phyloP scores from a whole-genome alignment of 1,140 invertebrate genomes.

The Polyergus mexicanus region DNA sequence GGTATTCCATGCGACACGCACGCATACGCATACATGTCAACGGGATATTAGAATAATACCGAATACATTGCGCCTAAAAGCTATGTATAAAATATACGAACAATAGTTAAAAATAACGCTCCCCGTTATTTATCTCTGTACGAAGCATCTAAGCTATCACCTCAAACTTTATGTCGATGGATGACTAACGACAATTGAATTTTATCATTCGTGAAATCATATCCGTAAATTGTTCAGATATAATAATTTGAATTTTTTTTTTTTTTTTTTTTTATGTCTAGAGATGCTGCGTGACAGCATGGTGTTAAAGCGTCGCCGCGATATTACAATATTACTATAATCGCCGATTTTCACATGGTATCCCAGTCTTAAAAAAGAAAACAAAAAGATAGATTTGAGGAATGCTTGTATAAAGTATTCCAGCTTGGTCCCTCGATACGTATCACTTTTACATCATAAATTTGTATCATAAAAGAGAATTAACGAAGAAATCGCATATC shows the following conservation, averaged over 20 bases:
- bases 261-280: neutral
- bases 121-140: neutral
- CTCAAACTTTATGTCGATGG: slow-evolving; percentile 9
- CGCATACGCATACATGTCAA: neutral
- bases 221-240: slow-evolving; percentile 2
- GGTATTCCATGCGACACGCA: neutral
- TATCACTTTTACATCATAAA: neutral
- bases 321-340: neutral
- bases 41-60: neutral
- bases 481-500: neutral
- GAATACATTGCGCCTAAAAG: neutral
- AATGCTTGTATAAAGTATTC: neutral
- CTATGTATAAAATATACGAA: slow-evolving; percentile 10
- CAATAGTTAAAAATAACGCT: neutral
- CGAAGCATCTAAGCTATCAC: slow-evolving; percentile 21
- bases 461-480: slow-evolving; percentile 10
- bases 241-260: neutral
- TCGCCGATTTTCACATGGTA: neutral
- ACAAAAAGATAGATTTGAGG: neutral
- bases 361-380: neutral
- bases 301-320: neutral
- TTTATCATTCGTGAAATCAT: neutral
- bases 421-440: neutral
- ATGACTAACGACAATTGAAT: neutral
- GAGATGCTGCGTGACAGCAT: neutral